Base-by-base conservation (phyloP, 2,888 invertebrate species). In the Petrolisthes cinctipes region DNA sequence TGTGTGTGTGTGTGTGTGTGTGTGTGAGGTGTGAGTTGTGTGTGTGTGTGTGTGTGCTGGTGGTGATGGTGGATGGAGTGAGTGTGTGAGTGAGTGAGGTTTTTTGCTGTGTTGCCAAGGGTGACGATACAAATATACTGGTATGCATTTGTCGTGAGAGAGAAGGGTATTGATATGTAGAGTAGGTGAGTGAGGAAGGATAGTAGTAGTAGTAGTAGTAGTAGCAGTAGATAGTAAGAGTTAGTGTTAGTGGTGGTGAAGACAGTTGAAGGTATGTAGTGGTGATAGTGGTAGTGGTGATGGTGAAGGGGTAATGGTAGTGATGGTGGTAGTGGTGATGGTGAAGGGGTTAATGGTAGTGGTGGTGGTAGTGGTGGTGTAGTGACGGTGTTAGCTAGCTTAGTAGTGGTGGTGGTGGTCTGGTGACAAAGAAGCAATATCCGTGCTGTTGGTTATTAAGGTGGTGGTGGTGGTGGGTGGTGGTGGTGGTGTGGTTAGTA, bases 211-310 rank as follows among this genome's bases (percentile, higher is more conserved):
- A 82, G n/a, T 53, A 82, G 73, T 73, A 73, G 75, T 83, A 83
- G 76, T 75, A 76, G 83, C 23, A 76, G 75, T 76, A 83, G 75
- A 54, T 23, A 73, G 73, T 83, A 83, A 61, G 61, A 2, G 11
- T 61, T 61, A 17, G 17, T 61, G 1, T 61, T 61, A 61, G 9
- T 9, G 61, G 9, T 61, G 1, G 17, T 61, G 9, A 17, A 17
- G 17, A 61, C 9, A 61, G 9, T 61, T 11, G 9, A 17, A 3
- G 61, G 68, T 20, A 20, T 20, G 66, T 61, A 66, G 61, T 57
- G 54, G 14, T 80, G 54, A 54, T 80, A 37, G 14, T 80, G 80
- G n/a, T 80, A n/a, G 11, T 17, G 17, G 54, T 80, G 56, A 2
- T 80, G 80, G n/a, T 23, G 80, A 80, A 17, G 11, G 17, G 61